Conservation (phyloP, 2,888 invertebrate genomes). For the Mantis religiosa region DNA sequence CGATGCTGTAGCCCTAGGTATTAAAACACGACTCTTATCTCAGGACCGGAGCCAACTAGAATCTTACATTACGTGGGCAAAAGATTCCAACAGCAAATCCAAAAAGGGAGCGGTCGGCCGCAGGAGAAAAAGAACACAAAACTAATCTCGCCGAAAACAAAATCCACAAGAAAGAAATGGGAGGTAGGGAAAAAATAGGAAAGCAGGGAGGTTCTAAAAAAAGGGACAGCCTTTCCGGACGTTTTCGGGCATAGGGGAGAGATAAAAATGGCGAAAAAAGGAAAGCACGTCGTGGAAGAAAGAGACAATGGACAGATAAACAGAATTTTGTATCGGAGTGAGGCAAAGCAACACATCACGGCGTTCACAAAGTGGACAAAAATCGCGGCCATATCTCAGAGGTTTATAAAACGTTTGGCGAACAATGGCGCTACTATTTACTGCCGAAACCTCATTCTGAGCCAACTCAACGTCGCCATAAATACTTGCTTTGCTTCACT, state of each 20-base stretch:
- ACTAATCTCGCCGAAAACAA: constrained; percentile 23
- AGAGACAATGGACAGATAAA: background rate
- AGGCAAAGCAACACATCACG: background rate
- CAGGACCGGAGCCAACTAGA: background rate
- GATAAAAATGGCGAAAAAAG: background rate
- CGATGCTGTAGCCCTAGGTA: background rate
- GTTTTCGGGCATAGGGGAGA: background rate
- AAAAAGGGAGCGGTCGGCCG: background rate
- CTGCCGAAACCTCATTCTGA: background rate
- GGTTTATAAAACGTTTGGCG: background rate
- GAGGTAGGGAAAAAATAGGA: background rate
- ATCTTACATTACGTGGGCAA: background rate
- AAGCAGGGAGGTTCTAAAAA: background rate
- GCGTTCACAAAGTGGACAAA: background rate
- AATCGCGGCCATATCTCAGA: constrained; percentile 13
- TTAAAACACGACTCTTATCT: background rate
- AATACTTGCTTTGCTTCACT: background rate
- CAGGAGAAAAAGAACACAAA: background rate
- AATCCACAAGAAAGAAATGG: background rate
- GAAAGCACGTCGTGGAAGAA: background rate
- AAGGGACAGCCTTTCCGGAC: background rate
- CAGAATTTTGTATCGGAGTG: background rate
- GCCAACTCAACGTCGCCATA: background rate
- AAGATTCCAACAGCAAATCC: background rate
- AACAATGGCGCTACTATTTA: background rate